Evolutionary conservation across 2,888 invertebrate species (phyloP).

Genomic region (Noctua janthe): DNA sequence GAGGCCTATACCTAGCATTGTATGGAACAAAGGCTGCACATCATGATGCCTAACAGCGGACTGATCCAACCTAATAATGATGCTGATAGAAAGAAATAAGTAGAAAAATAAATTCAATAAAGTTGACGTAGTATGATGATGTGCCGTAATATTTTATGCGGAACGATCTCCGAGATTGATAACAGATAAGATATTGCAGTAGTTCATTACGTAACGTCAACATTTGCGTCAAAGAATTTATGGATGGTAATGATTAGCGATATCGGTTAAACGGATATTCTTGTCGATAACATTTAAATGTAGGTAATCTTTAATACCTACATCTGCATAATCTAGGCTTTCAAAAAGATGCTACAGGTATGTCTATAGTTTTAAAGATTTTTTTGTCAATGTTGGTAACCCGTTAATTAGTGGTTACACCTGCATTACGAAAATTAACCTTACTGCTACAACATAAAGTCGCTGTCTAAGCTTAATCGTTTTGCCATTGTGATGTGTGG

Average conservation of each 20-base stretch:
- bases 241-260: not conserved
- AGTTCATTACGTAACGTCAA: constrained; percentile 7
- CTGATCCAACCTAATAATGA: not conserved
- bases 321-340: not conserved
- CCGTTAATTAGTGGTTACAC: too few species aligned
- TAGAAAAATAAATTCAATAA: not conserved
- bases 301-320: not conserved
- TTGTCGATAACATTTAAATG: constrained; percentile 14
- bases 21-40: not conserved
- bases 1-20: not conserved
- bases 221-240: constrained; percentile 33
- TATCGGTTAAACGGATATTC: constrained; percentile 3
- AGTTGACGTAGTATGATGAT: not conserved
- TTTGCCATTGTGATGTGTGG: constrained; percentile 1
- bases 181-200: constrained; percentile 38
- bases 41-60: not conserved
- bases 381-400: not conserved
- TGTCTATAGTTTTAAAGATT: not conserved
- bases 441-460: not conserved
- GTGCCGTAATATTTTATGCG: constrained; percentile 16
- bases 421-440: not conserved
- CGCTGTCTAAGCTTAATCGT: not conserved
- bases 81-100: not conserved
- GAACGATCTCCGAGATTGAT: constrained; percentile 13
- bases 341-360: not conserved